These are phyloP conservation scores for Drosophila atripex DNA, from an alignment of 2,888 invertebrate genomes.

Conservation along the genomic window DNA sequence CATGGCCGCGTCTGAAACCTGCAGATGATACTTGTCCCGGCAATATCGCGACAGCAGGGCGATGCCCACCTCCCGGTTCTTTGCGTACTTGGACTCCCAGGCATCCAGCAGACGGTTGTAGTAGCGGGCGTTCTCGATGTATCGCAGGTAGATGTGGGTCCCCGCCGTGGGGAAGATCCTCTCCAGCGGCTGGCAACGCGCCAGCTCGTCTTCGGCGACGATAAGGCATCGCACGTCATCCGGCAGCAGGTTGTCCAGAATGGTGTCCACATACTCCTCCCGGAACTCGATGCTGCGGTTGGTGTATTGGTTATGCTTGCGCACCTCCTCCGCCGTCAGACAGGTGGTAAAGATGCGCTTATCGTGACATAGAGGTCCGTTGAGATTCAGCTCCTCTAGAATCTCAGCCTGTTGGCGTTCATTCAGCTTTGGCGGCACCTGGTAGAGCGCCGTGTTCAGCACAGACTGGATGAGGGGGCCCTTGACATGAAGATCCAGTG, in stretches of 20 bases:
- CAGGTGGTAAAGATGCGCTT: conserved; percentile 88
- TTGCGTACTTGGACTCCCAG: conserved; percentile 92
- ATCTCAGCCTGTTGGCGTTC: conserved; percentile 82
- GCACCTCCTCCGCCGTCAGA: conserved; percentile 88
- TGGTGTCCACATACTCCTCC: conserved; percentile 87
- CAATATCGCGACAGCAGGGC: conserved; percentile 87
- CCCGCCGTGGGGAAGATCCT: conserved; percentile 92
- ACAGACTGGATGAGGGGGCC: conserved; percentile 95
- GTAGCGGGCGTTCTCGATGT: conserved; percentile 92
- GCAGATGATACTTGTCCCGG: conserved; percentile 89
- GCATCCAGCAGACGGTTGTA: conserved; percentile 96
- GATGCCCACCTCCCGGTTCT: conserved; percentile 86
- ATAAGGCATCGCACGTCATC: conserved; percentile 95
- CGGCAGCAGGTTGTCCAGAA: conserved; percentile 93
- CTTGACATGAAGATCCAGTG: conserved; percentile 96
- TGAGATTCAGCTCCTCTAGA: conserved; percentile 78
- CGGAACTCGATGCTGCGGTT: conserved; percentile 81
- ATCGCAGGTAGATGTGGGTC: conserved; percentile 91
- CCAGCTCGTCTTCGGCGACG: conserved; percentile 94
- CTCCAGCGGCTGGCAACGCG: conserved; percentile 88
- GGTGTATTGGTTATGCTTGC: conserved; percentile 84
- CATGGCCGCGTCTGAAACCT: conserved; percentile 86
- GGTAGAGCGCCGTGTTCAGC: conserved; percentile 96
- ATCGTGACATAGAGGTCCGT: conserved; percentile 87
- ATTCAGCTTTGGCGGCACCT: conserved; percentile 84